phyloP scores from a whole-genome alignment of 2,113 vertebrate genomes.

The Brachionichthys hirsutus region DNA sequence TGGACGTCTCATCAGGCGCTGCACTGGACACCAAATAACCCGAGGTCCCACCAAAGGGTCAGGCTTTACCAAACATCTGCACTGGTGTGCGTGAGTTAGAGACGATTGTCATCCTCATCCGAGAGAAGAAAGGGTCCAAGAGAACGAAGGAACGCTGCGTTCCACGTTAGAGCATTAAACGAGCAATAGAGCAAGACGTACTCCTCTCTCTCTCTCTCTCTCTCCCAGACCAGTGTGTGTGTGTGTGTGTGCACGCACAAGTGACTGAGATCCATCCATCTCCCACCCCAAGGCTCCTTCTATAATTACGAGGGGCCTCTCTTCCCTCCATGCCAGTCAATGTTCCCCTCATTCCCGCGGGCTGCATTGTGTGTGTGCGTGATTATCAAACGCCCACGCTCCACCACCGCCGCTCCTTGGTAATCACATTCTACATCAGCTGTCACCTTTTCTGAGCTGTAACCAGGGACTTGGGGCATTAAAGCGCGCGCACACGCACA shows the following conservation, averaged over 20 bases:
- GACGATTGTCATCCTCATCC: background rate
- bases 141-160: background rate
- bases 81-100: background rate
- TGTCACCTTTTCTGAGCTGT: constrained; percentile 24
- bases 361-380: constrained; percentile 12
- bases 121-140: background rate
- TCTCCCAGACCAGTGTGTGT: background rate
- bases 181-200: constrained; percentile 7
- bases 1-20: background rate
- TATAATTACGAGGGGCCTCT: constrained; percentile 41
- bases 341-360: constrained; percentile 27
- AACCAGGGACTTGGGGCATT: background rate
- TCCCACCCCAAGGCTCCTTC: constrained; percentile 22
- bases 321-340: constrained; percentile 23
- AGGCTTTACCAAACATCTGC: background rate
- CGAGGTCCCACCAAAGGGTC: background rate
- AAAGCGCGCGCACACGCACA: background rate
- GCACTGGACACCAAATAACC: background rate
- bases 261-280: constrained; percentile 47
- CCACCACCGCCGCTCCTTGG: constrained; percentile 11
- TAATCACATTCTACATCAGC: constrained; percentile 38
- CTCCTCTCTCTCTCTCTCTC: background rate
- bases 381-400: constrained; percentile 20
- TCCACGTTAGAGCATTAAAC: background rate
- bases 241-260: constrained; percentile 14